These are phyloP conservation scores for Cheilosia variabilis DNA, from an alignment of 2,888 invertebrate genomes.

Conservation along the genomic window DNA sequence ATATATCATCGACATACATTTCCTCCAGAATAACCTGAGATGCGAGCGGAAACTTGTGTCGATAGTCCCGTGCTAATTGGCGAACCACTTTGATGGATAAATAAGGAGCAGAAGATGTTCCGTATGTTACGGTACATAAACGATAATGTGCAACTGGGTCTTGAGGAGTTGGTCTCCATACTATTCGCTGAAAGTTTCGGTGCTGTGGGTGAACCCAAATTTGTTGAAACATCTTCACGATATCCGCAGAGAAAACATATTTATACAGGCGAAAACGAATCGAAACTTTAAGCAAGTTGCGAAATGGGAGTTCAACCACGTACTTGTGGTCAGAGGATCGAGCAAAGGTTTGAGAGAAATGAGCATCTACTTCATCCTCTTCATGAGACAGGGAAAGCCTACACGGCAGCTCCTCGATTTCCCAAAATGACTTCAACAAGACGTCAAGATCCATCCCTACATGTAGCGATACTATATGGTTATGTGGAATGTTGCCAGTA, in stretches of 20 bases:
- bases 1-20: slow-evolving; percentile 67
- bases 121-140: slow-evolving; percentile 52
- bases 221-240: slow-evolving; percentile 66
- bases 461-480: background rate
- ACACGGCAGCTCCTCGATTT: background rate
- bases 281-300: slow-evolving; percentile 52
- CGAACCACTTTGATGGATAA: slow-evolving; percentile 62
- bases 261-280: slow-evolving; percentile 28
- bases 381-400: background rate
- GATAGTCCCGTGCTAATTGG: slow-evolving; percentile 49
- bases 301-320: slow-evolving; percentile 35
- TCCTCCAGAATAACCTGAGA: slow-evolving; percentile 35
- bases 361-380: background rate
- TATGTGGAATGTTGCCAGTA: background rate
- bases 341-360: background rate
- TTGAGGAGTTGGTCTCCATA: slow-evolving; percentile 36
- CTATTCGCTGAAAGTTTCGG: slow-evolving; percentile 61
- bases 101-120: slow-evolving; percentile 65
- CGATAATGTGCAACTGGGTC: slow-evolving; percentile 44
- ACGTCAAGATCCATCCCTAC: background rate
- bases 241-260: slow-evolving; percentile 46
- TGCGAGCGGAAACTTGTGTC: slow-evolving; percentile 41
- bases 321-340: background rate
- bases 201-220: slow-evolving; percentile 36
- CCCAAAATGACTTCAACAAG: slow-evolving; percentile 9